Evolutionary conservation across 1,140 invertebrate species (phyloP).

Genomic region (Armadillidium nasatum): DNA sequence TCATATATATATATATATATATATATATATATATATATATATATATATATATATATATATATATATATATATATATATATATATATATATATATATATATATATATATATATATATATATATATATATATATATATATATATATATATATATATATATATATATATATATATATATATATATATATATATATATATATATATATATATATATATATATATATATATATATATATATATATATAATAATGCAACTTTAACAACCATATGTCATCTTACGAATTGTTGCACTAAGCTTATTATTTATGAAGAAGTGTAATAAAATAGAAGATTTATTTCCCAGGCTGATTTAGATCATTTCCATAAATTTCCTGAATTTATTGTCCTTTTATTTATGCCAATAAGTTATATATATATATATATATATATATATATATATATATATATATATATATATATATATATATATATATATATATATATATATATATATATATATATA

Average conservation of each 20-base stretch:
- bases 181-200: conserved; percentile 3
- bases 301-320: no score
- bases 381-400: background rate
- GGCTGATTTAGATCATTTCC: no score
- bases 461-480: conserved; percentile 3
- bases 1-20: no score
- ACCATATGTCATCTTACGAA: background rate
- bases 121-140: no score
- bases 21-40: no score
- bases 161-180: background rate
- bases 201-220: conserved; percentile 3
- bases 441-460: conserved; percentile 3
- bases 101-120: no score
- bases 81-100: no score
- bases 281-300: no score
- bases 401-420: background rate
- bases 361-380: background rate
- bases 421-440: conserved; percentile 3
- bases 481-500: conserved; percentile 3
- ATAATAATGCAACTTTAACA: background rate
- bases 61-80: conserved; percentile 1
- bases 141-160: background rate
- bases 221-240: background rate
- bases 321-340: no score
- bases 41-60: background rate